Evolutionary conservation across 1,140 invertebrate species (phyloP).

Genomic region (Drosophila insularis): DNA sequence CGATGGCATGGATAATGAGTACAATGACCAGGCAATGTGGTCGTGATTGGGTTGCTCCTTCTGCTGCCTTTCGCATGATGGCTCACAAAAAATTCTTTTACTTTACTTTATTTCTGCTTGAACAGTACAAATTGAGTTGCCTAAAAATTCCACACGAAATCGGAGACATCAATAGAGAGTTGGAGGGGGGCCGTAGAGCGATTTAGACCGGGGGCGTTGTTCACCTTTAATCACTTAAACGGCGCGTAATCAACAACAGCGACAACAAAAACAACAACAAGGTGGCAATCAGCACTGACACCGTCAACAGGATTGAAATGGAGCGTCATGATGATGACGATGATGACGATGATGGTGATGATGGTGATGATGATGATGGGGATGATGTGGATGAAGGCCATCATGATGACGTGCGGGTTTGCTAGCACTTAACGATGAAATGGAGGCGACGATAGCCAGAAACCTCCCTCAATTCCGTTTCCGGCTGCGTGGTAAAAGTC

Average conservation of each 20-base stretch:
- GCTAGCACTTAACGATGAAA: slow-evolving; percentile 58
- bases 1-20: slow-evolving; percentile 52
- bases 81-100: slow-evolving; percentile 29
- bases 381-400: slow-evolving; percentile 12
- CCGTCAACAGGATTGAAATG: slow-evolving; percentile 65
- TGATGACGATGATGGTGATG: slow-evolving; percentile 8
- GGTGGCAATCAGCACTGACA: slow-evolving; percentile 69
- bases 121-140: slow-evolving; percentile 30
- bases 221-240: slow-evolving; percentile 80
- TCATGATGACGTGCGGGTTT: slow-evolving; percentile 62
- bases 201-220: slow-evolving; percentile 28
- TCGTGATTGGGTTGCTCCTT: slow-evolving; percentile 18
- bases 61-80: slow-evolving; percentile 14
- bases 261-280: slow-evolving; percentile 36
- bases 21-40: slow-evolving; percentile 43
- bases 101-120: slow-evolving; percentile 25
- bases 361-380: slow-evolving; percentile 8
- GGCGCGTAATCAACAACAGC: slow-evolving; percentile 68
- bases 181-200: slow-evolving; percentile 19
- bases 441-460: slow-evolving; percentile 20
- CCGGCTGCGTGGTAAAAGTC: slow-evolving; percentile 48
- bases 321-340: slow-evolving; percentile 45
- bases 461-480: slow-evolving; percentile 15
- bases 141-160: slow-evolving; percentile 25
- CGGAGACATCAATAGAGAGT: slow-evolving; percentile 6